A percentile compares a stretch with the other conserved stretches of the same genome.
Evolutionary conservation across 2,797 vertebrate species (phyloP).

Genomic region (Sphenopsis melanotis): DNA sequence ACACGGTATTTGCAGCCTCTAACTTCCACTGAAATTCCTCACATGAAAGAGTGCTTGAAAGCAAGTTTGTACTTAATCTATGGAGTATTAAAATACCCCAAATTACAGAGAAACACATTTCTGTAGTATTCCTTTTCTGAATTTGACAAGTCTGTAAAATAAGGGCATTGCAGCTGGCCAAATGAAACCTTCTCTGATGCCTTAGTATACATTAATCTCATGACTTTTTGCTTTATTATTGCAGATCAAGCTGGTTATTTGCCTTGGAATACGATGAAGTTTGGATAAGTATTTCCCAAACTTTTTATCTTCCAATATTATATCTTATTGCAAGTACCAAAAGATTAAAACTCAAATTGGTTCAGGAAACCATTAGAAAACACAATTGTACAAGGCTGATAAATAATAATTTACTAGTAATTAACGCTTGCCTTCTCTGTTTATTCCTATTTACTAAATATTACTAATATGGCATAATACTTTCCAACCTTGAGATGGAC

Average conservation of each 20-base stretch:
- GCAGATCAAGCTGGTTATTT: neutral
- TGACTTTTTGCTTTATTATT: neutral
- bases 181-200: neutral
- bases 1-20: neutral
- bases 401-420: neutral
- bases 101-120: neutral
- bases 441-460: neutral
- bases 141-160: neutral
- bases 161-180: neutral
- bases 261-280: neutral
- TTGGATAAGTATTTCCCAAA: neutral
- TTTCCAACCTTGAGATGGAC: neutral
- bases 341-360: neutral
- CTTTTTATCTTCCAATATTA: neutral
- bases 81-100: neutral
- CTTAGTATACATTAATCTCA: neutral
- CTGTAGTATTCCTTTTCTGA: neutral
- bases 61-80: neutral
- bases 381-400: neutral
- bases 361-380: neutral
- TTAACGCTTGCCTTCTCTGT: neutral
- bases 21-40: neutral
- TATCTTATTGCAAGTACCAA: neutral
- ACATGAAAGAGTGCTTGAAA: neutral
- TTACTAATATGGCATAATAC: neutral